These are phyloP conservation scores for Melanotaenia boesemani DNA, from an alignment of 2,797 vertebrate species.

Conservation along the genomic window DNA sequence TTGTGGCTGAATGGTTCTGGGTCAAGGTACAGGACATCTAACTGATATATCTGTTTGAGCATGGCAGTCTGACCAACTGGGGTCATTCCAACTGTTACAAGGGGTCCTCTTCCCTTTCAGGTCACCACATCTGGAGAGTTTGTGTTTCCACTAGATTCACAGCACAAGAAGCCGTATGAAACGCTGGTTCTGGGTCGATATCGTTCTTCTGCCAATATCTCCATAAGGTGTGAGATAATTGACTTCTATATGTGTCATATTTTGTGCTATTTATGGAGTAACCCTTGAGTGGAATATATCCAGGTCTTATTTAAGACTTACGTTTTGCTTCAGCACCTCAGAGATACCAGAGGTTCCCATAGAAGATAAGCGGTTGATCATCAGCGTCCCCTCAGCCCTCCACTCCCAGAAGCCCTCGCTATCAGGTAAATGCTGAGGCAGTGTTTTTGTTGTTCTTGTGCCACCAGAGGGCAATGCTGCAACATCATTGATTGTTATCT, in stretches of 20 bases:
- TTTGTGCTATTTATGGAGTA: not conserved
- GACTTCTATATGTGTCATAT: not conserved
- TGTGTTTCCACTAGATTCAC: conserved; percentile 94
- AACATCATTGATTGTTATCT: conserved; percentile 40
- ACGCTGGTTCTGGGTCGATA: conserved; percentile 89
- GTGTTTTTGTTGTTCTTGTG: not conserved
- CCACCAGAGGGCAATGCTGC: conserved; percentile 79
- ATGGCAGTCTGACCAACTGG: not conserved
- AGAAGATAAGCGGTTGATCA: conserved; percentile 87
- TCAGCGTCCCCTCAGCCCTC: conserved; percentile 92
- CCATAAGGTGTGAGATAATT: conserved; percentile 48
- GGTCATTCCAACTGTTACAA: conserved; percentile 10
- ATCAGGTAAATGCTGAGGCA: conserved; percentile 80
- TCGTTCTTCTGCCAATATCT: conserved; percentile 34
- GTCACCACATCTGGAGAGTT: conserved; percentile 91
- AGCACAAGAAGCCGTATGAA: conserved; percentile 97
- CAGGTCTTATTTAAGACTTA: conserved; percentile 2
- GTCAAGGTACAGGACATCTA: conserved; percentile 84
- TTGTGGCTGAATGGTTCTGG: conserved; percentile 94
- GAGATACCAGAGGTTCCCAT: conserved; percentile 68
- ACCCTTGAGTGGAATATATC: not conserved
- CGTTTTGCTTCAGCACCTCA: conserved; percentile 74
- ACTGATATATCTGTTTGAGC: not conserved
- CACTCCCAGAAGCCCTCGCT: conserved; percentile 97
- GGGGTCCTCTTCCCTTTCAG: conserved; percentile 60